phyloP scores from a whole-genome alignment of 2,113 vertebrate species.

The Corythornis vintsioides region DNA sequence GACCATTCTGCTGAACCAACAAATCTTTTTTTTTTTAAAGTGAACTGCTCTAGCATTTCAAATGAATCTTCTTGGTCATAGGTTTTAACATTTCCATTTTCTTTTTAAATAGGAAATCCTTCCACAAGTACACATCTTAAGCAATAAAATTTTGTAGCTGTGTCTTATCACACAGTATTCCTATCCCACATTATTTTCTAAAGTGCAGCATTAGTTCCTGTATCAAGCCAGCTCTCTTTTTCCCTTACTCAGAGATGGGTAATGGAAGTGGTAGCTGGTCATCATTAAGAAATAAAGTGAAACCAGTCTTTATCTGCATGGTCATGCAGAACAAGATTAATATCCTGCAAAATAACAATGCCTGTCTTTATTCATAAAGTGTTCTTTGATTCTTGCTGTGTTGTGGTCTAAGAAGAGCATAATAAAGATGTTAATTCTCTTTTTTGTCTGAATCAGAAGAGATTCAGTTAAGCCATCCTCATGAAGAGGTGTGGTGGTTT shows the following conservation, averaged over 20 bases:
- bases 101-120: neutral
- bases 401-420: neutral
- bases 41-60: neutral
- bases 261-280: neutral
- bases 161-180: neutral
- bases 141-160: neutral
- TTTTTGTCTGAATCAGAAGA: neutral
- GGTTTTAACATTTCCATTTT: neutral
- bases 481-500: neutral
- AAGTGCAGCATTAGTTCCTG: neutral
- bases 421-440: neutral
- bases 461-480: neutral
- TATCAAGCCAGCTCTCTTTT: neutral
- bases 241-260: neutral
- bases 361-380: slow-evolving; percentile 19
- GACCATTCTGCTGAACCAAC: neutral
- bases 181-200: neutral
- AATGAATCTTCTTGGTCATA: neutral
- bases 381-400: slow-evolving; percentile 18
- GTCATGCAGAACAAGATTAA: neutral
- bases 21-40: neutral
- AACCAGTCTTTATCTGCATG: neutral
- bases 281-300: neutral
- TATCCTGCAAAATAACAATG: neutral
- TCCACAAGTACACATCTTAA: neutral